These are phyloP conservation scores for Drosophila carrolli DNA, from an alignment of 1,140 invertebrate species.

Conservation along the genomic window DNA sequence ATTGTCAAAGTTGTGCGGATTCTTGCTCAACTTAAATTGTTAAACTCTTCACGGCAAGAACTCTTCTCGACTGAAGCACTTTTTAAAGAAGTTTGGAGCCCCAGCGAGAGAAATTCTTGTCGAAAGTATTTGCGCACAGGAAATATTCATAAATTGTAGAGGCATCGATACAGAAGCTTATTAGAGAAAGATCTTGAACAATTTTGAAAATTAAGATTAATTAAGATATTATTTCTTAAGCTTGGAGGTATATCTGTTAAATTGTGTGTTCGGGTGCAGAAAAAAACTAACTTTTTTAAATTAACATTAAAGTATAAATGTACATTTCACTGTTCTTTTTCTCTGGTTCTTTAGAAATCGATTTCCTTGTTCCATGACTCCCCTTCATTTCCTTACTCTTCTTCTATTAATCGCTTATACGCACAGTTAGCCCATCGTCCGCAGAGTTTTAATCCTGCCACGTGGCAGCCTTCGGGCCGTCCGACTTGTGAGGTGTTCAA, in stretches of 20 bases:
- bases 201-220: too few relatives aligned
- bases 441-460: constrained; percentile 45
- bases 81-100: constrained; percentile 22
- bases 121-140: constrained; percentile 17
- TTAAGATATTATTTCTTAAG: too few relatives aligned
- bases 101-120: constrained; percentile 23
- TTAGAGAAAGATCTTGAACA: background rate
- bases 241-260: too few relatives aligned
- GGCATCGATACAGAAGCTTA: constrained; percentile 5
- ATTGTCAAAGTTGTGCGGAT: constrained; percentile 62
- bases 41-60: constrained; percentile 31
- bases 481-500: constrained; percentile 29
- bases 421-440: constrained; percentile 33
- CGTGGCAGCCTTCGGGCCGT: constrained; percentile 32
- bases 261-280: too few relatives aligned
- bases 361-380: background rate
- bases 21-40: constrained; percentile 62
- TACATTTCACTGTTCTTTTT: too few relatives aligned
- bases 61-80: constrained; percentile 12
- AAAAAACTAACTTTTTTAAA: too few relatives aligned
- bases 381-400: constrained; percentile 3
- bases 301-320: background rate
- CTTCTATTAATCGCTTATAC: constrained; percentile 43
- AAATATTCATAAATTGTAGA: constrained; percentile 32
- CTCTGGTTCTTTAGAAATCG: background rate